These are phyloP conservation scores for Chloropsis cyanopogon DNA, from an alignment of 2,113 vertebrate genomes.

Conservation along the genomic window DNA sequence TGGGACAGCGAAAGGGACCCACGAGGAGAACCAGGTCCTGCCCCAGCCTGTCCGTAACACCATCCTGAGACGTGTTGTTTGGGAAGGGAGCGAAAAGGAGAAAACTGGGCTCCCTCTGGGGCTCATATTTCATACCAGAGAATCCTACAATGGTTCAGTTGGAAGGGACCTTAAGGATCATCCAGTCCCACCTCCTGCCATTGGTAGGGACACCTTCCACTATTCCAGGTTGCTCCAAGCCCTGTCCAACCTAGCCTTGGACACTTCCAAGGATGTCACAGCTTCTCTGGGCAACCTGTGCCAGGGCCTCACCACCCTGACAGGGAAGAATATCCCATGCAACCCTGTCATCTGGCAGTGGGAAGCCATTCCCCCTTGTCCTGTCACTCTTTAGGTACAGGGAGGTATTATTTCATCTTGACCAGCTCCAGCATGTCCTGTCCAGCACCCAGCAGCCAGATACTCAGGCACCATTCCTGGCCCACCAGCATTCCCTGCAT, in stretches of 20 bases:
- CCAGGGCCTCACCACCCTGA: neutral
- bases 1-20: fast-evolving
- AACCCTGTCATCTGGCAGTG: neutral
- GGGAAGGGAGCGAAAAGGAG: neutral
- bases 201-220: neutral
- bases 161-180: neutral
- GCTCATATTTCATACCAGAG: neutral
- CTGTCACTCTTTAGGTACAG: neutral
- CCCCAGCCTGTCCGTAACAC: neutral
- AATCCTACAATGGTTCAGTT: neutral
- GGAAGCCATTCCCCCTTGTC: neutral
- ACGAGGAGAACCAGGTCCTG: neutral
- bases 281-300: neutral
- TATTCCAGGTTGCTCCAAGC: neutral
- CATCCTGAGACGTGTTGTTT: neutral
- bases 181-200: neutral
- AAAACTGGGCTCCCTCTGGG: neutral
- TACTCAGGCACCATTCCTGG: neutral
- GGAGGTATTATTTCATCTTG: neutral
- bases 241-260: neutral
- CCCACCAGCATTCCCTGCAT: neutral
- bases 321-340: neutral
- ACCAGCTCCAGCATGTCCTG: neutral
- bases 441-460: neutral
- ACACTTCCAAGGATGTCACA: neutral